Conservation (phyloP, 2,113 vertebrate species). For the Halcyon malimbica region DNA sequence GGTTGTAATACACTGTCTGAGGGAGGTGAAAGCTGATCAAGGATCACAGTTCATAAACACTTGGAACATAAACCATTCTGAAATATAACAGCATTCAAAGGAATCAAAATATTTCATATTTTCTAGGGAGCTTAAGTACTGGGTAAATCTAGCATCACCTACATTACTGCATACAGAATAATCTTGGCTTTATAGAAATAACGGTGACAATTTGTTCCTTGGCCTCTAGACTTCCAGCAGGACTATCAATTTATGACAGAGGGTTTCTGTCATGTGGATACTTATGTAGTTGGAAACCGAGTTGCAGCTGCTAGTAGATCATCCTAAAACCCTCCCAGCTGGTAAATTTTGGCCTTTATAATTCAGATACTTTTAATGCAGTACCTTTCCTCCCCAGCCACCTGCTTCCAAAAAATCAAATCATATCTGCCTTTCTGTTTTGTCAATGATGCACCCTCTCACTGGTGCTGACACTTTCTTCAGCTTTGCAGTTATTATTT, state of each 20-base stretch:
- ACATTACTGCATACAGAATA: not conserved
- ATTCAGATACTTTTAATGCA: not conserved
- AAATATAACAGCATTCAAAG: constrained; percentile 12
- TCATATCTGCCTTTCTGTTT: not conserved
- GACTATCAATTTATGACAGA: not conserved
- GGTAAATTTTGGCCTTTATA: not conserved
- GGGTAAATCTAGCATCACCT: not conserved
- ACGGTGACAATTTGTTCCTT: not conserved
- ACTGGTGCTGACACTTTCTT: not conserved
- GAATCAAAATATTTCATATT: constrained; percentile 10
- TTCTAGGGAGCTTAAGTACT: not conserved
- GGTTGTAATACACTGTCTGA: not conserved
- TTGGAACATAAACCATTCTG: not conserved
- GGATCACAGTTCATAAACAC: not conserved
- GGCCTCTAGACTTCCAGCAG: constrained; percentile 1
- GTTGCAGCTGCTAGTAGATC: not conserved
- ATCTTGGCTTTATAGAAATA: not conserved
- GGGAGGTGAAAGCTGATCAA: not conserved
- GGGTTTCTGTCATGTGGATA: not conserved
- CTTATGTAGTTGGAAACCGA: not conserved
- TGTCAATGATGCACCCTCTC: not conserved
- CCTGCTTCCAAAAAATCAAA: not conserved
- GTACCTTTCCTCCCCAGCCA: not conserved
- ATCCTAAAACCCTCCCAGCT: not conserved
- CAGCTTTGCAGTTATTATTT: not conserved